phyloP scores from a whole-genome alignment of 1,140 invertebrate genomes.

The Papilio helenus region DNA sequence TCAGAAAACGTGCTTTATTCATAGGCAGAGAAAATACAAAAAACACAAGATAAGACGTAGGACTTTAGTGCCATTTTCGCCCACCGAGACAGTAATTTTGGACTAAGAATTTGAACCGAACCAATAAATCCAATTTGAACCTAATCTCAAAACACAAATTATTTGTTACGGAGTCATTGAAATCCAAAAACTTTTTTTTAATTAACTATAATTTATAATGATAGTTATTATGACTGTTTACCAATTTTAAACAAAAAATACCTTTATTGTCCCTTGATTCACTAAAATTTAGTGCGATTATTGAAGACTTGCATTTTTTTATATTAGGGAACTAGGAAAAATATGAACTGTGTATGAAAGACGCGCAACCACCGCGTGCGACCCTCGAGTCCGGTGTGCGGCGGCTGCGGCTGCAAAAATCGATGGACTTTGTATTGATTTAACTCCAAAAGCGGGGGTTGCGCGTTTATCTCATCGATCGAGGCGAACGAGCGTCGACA shows the following conservation, averaged over 20 bases:
- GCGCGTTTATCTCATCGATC: constrained; percentile 82
- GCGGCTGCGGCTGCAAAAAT: constrained; percentile 80
- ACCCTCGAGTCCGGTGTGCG: constrained; percentile 76
- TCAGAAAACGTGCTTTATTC: neutral
- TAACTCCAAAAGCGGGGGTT: constrained; percentile 77
- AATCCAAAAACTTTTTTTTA: constrained; percentile 13
- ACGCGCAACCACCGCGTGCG: constrained; percentile 79
- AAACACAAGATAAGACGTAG: neutral
- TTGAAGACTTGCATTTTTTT: constrained; percentile 12
- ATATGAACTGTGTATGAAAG: constrained; percentile 32
- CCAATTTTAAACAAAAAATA: constrained; percentile 27
- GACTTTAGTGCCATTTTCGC: neutral
- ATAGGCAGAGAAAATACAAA: neutral
- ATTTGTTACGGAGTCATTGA: neutral
- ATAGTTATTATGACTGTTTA: neutral
- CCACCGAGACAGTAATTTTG: neutral
- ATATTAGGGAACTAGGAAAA: too few species aligned
- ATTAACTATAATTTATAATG: constrained; percentile 1
- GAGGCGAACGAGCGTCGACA: constrained; percentile 64
- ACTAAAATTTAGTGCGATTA: constrained; percentile 1
- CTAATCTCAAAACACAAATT: neutral
- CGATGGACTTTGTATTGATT: constrained; percentile 79
- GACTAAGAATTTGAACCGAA: neutral
- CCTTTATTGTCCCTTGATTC: constrained; percentile 35
- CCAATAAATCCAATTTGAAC: neutral